Evolutionary conservation across 2,113 vertebrate species (phyloP).

Genomic region (Rhombomys opimus): DNA sequence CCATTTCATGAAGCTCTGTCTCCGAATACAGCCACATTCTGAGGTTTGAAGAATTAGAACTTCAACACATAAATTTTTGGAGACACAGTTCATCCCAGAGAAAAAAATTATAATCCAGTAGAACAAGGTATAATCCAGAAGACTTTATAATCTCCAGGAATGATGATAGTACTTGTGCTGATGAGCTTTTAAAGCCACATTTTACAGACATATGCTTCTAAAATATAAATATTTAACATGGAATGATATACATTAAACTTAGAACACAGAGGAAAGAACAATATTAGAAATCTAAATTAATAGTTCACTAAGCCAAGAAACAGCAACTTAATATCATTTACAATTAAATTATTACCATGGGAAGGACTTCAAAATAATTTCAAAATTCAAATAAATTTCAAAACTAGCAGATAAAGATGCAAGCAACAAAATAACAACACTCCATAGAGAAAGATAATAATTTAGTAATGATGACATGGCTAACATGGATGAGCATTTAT

Average conservation of each 20-base stretch:
- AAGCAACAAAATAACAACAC: not conserved
- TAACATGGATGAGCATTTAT: fast-evolving
- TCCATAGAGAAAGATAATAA: not conserved
- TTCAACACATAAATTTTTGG: not conserved
- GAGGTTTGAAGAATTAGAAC: not conserved
- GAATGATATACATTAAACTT: not conserved
- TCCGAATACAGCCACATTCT: not conserved
- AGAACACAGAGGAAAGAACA: not conserved
- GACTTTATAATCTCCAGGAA: not conserved
- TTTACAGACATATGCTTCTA: not conserved
- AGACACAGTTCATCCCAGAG: not conserved
- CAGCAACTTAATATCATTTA: not conserved
- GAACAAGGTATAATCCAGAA: not conserved
- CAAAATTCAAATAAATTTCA: not conserved
- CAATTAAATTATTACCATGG: not conserved
- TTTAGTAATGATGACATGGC: not conserved
- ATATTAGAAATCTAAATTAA: too few relatives aligned
- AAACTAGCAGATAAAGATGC: not conserved
- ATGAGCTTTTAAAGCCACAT: not conserved
- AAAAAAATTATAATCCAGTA: not conserved
- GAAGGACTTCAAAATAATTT: not conserved
- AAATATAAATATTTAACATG: not conserved
- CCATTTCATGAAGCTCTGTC: not conserved
- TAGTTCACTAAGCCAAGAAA: not conserved
- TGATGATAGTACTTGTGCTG: not conserved